A percentile compares a stretch with the other conserved stretches of the same genome.
Conservation (phyloP, 2,797 vertebrate genomes). For the Nyctalus aviator region DNA sequence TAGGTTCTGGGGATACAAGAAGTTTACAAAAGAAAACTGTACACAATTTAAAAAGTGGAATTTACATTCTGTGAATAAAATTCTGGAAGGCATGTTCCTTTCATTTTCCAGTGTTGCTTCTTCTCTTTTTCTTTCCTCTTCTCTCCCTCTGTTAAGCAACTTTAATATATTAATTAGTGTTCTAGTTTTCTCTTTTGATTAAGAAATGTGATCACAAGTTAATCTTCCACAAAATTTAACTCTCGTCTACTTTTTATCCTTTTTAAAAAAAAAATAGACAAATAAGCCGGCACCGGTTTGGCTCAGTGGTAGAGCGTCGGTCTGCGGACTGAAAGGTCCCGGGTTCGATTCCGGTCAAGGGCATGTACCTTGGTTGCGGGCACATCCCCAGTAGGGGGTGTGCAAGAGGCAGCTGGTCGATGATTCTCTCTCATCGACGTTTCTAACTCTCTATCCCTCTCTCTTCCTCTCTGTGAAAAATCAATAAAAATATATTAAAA, state of each 20-base stretch:
- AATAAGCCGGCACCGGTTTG: no score
- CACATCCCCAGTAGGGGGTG: no score
- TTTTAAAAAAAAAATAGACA: background rate
- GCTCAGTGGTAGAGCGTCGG: no score
- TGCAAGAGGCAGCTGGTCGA: no score
- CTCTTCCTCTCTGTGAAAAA: no score
- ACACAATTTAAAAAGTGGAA: background rate
- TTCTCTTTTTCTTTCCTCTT: background rate
- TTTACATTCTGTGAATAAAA: background rate
- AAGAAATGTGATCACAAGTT: conserved; percentile 27
- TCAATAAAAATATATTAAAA: no score
- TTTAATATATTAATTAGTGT: background rate
- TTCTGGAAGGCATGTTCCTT: background rate
- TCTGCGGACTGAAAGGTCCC: no score
- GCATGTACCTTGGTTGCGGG: no score
- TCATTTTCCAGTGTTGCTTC: background rate
- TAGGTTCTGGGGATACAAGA: background rate
- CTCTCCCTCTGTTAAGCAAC: background rate
- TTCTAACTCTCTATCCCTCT: no score
- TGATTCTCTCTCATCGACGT: no score
- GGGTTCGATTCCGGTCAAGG: no score
- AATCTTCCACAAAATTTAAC: background rate
- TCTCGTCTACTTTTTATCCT: background rate
- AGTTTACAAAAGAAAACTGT: background rate
- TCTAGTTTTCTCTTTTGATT: background rate